These are phyloP conservation scores for Troides aeacus DNA, from an alignment of 2,888 invertebrate species.

Conservation along the genomic window DNA sequence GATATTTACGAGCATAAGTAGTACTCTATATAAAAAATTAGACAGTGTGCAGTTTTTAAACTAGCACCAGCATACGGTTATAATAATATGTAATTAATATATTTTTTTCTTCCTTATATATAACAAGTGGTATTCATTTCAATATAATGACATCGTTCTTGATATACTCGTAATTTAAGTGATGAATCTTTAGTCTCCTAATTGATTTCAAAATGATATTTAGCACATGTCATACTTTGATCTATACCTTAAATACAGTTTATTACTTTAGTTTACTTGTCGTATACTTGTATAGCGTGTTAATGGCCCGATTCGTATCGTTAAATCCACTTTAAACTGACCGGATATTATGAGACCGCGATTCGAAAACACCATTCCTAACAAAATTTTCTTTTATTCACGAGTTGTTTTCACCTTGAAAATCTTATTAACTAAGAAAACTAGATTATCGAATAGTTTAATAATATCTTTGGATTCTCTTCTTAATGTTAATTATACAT, in stretches of 20 bases:
- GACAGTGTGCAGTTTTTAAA: too few relatives aligned
- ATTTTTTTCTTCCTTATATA: too few relatives aligned
- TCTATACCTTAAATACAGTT: slow-evolving; percentile 7
- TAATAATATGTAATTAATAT: too few relatives aligned
- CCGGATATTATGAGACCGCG: slow-evolving; percentile 25
- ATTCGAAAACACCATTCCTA: slow-evolving; percentile 16
- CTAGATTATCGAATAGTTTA: background rate
- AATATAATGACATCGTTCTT: too few relatives aligned
- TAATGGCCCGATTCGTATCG: slow-evolving; percentile 28
- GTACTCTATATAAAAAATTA: too few relatives aligned
- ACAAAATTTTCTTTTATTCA: slow-evolving; percentile 23
- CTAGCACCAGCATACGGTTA: too few relatives aligned
- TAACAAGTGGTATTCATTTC: too few relatives aligned
- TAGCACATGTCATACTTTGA: background rate
- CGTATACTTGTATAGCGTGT: slow-evolving; percentile 21
- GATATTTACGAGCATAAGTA: too few relatives aligned
- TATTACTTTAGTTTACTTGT: slow-evolving; percentile 16
- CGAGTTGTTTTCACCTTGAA: slow-evolving; percentile 28
- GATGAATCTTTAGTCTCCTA: too few relatives aligned
- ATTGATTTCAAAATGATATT: too few relatives aligned
- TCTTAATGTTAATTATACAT: background rate
- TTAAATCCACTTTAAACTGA: slow-evolving; percentile 24
- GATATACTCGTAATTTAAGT: too few relatives aligned
- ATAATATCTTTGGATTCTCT: background rate
- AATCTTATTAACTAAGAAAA: background rate